Evolutionary conservation across 2,797 vertebrate species (phyloP).

Genomic region (Pyrocephalus nanus): DNA sequence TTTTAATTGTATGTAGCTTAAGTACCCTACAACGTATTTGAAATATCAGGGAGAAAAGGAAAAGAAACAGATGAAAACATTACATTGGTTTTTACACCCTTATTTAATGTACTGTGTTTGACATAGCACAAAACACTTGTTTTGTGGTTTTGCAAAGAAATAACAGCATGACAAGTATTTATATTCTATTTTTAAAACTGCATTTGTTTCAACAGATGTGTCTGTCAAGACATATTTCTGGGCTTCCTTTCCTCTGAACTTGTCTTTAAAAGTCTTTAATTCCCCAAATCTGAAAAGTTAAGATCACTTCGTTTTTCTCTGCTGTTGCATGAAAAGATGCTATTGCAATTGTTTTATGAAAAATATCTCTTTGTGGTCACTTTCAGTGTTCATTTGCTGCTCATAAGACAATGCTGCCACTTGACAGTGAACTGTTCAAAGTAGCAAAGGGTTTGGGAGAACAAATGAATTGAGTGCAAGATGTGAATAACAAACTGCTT

Average conservation of each 20-base stretch:
- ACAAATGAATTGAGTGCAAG: not conserved
- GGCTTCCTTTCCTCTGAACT: not conserved
- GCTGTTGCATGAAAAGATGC: not conserved
- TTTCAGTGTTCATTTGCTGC: not conserved
- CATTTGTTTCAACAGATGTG: not conserved
- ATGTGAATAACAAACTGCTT: not conserved
- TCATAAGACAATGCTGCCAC: not conserved
- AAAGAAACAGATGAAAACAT: not conserved
- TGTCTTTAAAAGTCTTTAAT: not conserved
- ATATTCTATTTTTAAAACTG: not conserved
- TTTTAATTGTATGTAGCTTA: not conserved
- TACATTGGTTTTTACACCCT: not conserved
- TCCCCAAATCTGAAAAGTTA: not conserved
- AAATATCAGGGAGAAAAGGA: not conserved
- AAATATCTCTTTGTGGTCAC: not conserved
- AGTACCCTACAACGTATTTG: not conserved
- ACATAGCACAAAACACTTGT: not conserved
- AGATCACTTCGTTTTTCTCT: not conserved
- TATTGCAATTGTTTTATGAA: not conserved
- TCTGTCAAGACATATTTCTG: not conserved
- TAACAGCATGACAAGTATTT: not conserved
- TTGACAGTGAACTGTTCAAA: fast-evolving
- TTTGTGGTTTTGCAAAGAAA: not conserved
- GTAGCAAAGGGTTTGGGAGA: not conserved
- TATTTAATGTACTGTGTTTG: not conserved